These are phyloP conservation scores for Tokudaia muenninki DNA, from an alignment of 2,797 vertebrate genomes.

Conservation along the genomic window DNA sequence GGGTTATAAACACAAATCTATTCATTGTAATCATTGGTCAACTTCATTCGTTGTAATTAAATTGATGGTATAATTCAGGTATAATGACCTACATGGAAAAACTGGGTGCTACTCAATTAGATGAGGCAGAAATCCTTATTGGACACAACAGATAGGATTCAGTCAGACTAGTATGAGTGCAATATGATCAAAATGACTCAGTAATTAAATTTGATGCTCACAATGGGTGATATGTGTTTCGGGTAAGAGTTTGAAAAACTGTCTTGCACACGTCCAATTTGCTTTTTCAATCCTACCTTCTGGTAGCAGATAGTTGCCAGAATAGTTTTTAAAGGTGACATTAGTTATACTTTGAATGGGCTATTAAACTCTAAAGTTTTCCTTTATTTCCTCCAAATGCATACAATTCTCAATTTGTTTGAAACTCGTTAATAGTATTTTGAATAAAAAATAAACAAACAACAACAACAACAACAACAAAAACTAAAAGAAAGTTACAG, in stretches of 20 bases:
- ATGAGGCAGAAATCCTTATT: no score
- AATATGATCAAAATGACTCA: no score
- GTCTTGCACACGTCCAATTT: conserved; percentile 57
- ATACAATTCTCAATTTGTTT: conserved; percentile 70
- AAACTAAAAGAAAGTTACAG: no score
- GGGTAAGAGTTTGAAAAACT: conserved; percentile 68
- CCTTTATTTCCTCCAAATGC: conserved; percentile 44
- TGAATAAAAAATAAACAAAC: no score
- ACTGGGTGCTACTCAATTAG: no score
- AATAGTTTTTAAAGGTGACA: conserved; percentile 48
- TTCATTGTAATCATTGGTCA: conserved; percentile 87
- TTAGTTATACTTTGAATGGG: conserved; percentile 49
- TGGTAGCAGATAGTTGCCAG: conserved; percentile 23
- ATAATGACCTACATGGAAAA: no score
- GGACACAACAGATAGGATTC: no score
- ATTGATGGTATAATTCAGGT: no score
- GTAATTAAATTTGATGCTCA: no score
- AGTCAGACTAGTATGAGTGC: no score
- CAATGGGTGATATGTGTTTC: no score
- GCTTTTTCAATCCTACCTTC: conserved; percentile 13
- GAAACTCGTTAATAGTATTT: conserved; percentile 76
- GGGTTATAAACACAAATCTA: conserved; percentile 83
- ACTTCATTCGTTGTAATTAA: conserved; percentile 88
- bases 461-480: no score
- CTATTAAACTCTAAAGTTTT: conserved; percentile 67